phyloP scores from a whole-genome alignment of 2,113 vertebrate species.

The Bos javanicus region DNA sequence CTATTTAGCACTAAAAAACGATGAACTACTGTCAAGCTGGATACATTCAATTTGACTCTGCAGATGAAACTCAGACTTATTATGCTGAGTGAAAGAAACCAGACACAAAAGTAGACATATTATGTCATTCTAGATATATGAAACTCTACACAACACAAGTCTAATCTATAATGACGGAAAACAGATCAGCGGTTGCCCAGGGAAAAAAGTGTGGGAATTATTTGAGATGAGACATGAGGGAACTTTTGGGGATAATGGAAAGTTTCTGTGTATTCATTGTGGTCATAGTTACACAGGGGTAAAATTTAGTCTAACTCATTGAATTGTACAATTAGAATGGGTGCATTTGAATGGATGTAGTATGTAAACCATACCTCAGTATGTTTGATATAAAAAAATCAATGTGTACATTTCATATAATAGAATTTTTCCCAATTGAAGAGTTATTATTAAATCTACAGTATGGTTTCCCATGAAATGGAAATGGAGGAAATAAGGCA shows the following conservation, averaged over 20 bases:
- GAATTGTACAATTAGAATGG: not conserved
- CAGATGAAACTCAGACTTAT: not conserved
- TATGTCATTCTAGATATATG: not conserved
- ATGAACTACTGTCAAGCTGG: not conserved
- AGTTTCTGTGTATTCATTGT: not conserved
- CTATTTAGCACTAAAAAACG: not conserved
- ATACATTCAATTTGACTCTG: not conserved
- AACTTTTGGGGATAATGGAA: not conserved
- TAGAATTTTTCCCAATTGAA: not conserved
- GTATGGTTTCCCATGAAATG: rapidly evolving
- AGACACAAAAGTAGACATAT: not conserved
- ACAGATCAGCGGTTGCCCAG: not conserved
- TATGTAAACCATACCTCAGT: not conserved
- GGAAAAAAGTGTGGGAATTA: not conserved
- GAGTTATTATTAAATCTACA: not conserved
- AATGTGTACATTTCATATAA: not conserved
- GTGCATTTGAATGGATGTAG: not conserved
- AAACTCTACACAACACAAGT: not conserved
- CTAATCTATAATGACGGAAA: not conserved
- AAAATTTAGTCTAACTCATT: not conserved
- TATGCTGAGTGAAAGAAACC: not conserved
- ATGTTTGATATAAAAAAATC: not conserved
- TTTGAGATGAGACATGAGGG: not conserved
- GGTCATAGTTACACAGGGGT: not conserved
- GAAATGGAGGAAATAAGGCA: not conserved